Base-by-base conservation (phyloP, 2,888 invertebrate species). In the Philereme vetulata region DNA sequence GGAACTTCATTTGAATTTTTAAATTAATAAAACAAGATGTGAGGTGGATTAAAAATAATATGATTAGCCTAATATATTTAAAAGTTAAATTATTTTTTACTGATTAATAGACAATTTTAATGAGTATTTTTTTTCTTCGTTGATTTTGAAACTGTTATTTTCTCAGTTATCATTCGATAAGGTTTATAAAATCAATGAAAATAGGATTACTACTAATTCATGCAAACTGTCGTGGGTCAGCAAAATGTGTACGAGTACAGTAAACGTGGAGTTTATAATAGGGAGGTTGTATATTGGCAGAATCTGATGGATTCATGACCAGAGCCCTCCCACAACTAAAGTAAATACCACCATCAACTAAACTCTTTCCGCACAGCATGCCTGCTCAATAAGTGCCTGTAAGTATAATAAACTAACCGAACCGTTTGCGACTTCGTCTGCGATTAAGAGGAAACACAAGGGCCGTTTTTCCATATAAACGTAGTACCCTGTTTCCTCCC, bases 1-100 rank as follows among this genome's bases (percentile, higher is more conserved):
- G 56, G 34, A 55, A 66, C 60, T 65, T 68, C 58, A 74, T 75
- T 70, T 71, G 69, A 71, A 75, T 75, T 68, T 65, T 63, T 65
- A 68, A 70, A 60, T 55, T 53, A 45, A 69, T 70, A 10, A 54
- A 55, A 62, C 54, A 62, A 54, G 62, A 49, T 50, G 36, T 44
- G 47, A 51, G 58, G 33, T 51, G 42, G 57, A 55, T 62, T 58
- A 54, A 32, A 38, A 51, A 58, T 58, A 54, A 47, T 58, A 55
- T 45, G 51, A 51, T 55, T 48, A 58, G 43, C 51, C 51, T 57
- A 57, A 51, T 62, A 51, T 33, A 55, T 51, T 57, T 43, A 51
- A 38, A 55, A 44, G 54, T 49, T 42, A 53, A 53, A 54, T 57
- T 42, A 42, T 47, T 49, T 44, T 51, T 48, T 21, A 40, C 45